A percentile compares a stretch with the other conserved stretches of the same genome.
These are phyloP conservation scores for Spatulosminthurus flaviceps DNA, from an alignment of 2,888 invertebrate genomes.

Conservation along the genomic window DNA sequence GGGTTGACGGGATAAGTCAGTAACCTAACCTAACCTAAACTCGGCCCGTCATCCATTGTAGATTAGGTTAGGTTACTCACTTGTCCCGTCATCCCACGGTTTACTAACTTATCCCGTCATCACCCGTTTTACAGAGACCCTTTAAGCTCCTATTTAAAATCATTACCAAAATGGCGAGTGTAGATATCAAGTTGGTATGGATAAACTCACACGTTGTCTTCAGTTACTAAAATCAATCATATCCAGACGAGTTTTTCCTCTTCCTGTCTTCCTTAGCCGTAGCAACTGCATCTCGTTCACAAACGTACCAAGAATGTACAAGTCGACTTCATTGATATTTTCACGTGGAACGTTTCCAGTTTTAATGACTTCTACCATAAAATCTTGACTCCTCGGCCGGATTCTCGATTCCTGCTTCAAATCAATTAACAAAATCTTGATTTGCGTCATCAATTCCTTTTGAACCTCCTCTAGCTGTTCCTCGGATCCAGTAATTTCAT, in stretches of 20 bases:
- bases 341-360: neutral
- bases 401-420: neutral
- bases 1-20: too few species aligned
- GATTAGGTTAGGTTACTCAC: too few species aligned
- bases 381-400: neutral
- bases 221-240: constrained; percentile 9
- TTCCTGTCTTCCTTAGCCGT: neutral
- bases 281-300: neutral
- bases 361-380: neutral
- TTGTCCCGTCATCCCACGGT: too few species aligned
- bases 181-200: too few species aligned
- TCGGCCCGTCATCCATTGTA: too few species aligned
- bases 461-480: neutral
- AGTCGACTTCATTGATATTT: neutral
- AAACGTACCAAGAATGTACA: neutral
- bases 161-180: too few species aligned
- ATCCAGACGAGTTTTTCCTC: neutral
- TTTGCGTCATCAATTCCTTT: neutral
- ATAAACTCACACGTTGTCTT: neutral
- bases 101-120: too few species aligned
- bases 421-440: neutral
- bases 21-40: too few species aligned
- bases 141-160: too few species aligned
- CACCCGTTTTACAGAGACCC: too few species aligned
- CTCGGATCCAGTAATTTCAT: neutral